phyloP scores from a whole-genome alignment of 2,888 invertebrate species.

The Cyclophora albipunctata region DNA sequence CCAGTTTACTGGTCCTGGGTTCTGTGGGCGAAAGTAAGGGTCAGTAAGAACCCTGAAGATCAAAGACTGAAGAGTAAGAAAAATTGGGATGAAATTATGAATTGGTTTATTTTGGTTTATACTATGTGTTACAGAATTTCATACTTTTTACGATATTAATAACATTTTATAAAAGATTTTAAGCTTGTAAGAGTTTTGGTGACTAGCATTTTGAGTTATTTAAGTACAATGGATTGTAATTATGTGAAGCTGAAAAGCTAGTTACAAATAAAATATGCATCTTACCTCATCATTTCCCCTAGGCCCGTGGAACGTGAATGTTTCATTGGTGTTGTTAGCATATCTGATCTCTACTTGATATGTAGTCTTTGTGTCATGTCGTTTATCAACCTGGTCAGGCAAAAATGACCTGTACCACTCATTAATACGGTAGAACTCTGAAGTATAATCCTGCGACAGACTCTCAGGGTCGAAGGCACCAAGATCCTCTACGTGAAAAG shows the following conservation, averaged over 20 bases:
- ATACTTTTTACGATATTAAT: too few relatives aligned
- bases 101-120: too few relatives aligned
- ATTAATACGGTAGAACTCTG: conserved; percentile 92
- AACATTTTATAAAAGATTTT: too few relatives aligned
- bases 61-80: too few relatives aligned
- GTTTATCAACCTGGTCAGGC: conserved; percentile 87
- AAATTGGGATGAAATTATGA: too few relatives aligned
- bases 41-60: too few relatives aligned
- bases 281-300: conserved; percentile 89
- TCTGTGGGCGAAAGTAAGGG: conserved; percentile 20
- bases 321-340: conserved; percentile 95
- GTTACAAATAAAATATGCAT: too few relatives aligned
- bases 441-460: conserved; percentile 90
- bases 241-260: too few relatives aligned
- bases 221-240: too few relatives aligned
- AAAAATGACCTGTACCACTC: conserved; percentile 96
- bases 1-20: conserved; percentile 93
- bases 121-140: too few relatives aligned
- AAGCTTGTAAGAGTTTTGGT: too few relatives aligned
- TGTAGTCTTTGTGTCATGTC: conserved; percentile 94
- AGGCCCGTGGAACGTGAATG: conserved; percentile 96
- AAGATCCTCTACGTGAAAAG: conserved; percentile 89
- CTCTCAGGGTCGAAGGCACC: conserved; percentile 89
- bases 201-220: too few relatives aligned
- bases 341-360: conserved; percentile 96